A percentile compares a stretch with the other conserved stretches of the same genome.
These are phyloP conservation scores for Ephestia elutella DNA, from an alignment of 1,140 invertebrate species.

Conservation along the genomic window DNA sequence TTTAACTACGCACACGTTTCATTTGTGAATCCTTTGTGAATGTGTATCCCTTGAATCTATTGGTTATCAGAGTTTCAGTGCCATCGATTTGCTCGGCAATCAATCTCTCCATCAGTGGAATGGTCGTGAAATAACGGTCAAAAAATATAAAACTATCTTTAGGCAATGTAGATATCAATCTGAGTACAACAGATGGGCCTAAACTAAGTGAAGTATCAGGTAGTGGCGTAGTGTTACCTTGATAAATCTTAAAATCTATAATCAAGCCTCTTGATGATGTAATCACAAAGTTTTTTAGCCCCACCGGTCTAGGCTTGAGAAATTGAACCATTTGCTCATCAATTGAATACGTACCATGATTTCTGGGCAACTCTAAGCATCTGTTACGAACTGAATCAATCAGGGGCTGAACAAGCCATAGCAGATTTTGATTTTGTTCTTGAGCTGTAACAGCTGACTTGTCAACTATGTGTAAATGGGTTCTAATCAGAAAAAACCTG, in stretches of 20 bases:
- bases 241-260: conserved; percentile 38
- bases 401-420: conserved; percentile 33
- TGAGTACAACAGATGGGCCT: conserved; percentile 26
- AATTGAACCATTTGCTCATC: conserved; percentile 31
- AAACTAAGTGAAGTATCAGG: conserved; percentile 19
- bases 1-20: conserved; percentile 20
- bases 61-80: conserved; percentile 23
- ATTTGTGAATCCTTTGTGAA: conserved; percentile 22
- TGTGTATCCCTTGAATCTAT: conserved; percentile 15
- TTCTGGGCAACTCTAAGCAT: conserved; percentile 25
- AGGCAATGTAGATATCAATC: conserved; percentile 24
- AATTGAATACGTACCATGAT: conserved; percentile 22
- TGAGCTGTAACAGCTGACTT: conserved; percentile 7
- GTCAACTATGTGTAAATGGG: conserved; percentile 24
- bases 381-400: conserved; percentile 19
- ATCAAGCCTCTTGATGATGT: conserved; percentile 31
- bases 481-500: conserved; percentile 7
- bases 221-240: conserved; percentile 17
- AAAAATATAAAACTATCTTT: conserved; percentile 26
- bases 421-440: conserved; percentile 14
- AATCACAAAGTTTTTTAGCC: conserved; percentile 34
- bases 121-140: conserved; percentile 28
- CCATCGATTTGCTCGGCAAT: conserved; percentile 11
- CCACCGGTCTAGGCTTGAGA: conserved; percentile 21
- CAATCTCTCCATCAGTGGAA: conserved; percentile 24